phyloP scores from a whole-genome alignment of 2,113 vertebrate genomes.

The Trogon surrucura region DNA sequence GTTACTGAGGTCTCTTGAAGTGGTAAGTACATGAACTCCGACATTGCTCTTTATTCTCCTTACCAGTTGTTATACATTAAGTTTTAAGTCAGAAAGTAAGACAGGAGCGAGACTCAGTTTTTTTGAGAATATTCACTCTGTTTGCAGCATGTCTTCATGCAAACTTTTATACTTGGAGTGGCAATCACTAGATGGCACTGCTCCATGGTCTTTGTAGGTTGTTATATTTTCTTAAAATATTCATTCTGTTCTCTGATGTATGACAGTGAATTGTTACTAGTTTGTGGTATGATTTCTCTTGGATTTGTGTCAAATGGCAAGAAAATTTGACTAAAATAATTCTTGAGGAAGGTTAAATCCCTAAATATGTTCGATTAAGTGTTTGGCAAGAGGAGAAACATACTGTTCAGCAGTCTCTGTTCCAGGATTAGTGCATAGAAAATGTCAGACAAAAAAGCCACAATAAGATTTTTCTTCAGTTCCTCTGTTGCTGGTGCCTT shows the following conservation, averaged over 20 bases:
- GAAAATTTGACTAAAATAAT: background rate
- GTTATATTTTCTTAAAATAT: background rate
- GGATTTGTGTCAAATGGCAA: background rate
- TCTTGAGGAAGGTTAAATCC: background rate
- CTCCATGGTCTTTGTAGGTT: slow-evolving; percentile 25
- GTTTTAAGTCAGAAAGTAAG: background rate
- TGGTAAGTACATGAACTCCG: background rate
- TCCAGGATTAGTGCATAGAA: background rate
- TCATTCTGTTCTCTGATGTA: background rate
- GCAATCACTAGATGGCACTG: slow-evolving; percentile 62
- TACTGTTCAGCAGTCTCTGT: background rate
- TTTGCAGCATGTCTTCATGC: background rate
- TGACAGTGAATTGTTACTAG: background rate
- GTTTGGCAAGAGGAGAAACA: background rate
- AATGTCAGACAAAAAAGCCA: background rate
- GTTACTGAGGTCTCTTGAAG: background rate
- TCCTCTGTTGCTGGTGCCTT: background rate
- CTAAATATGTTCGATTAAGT: background rate
- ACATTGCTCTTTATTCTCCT: background rate
- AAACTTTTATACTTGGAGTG: background rate
- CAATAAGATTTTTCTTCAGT: background rate
- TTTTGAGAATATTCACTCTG: background rate
- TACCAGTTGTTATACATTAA: background rate
- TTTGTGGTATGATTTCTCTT: background rate
- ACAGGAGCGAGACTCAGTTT: background rate